Percentiles rank a stretch among this genome's conserved stretches.
These are phyloP conservation scores for Stigmatopora argus DNA, from an alignment of 2,113 vertebrate species.

Conservation along the genomic window DNA sequence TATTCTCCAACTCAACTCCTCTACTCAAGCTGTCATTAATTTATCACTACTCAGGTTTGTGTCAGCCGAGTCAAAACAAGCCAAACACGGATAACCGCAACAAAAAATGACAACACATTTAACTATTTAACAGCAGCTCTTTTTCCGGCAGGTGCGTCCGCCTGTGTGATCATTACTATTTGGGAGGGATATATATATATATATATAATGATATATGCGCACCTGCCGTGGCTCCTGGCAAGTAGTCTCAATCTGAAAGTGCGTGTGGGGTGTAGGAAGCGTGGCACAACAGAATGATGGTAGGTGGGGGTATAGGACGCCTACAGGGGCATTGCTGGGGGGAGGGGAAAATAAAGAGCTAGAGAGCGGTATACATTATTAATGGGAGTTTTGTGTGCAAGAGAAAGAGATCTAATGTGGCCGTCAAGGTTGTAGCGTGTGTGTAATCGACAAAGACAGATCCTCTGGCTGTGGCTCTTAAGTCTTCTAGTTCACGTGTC, in stretches of 20 bases:
- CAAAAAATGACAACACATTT: constrained; percentile 7
- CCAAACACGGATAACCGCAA: constrained; percentile 10
- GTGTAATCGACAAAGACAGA: constrained; percentile 55
- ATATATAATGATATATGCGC: constrained; percentile 56
- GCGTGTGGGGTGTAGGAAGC: not conserved
- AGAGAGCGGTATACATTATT: constrained; percentile 71
- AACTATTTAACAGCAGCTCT: constrained; percentile 14
- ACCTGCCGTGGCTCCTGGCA: constrained; percentile 57
- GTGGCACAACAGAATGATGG: constrained; percentile 28
- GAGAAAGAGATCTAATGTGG: constrained; percentile 73
- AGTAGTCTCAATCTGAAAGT: constrained; percentile 45
- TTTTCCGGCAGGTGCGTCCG: constrained; percentile 41
- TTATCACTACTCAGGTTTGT: constrained; percentile 35
- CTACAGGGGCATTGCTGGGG: constrained; percentile 45
- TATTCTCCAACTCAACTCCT: constrained; percentile 14
- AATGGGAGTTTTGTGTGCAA: constrained; percentile 63
- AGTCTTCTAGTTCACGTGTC: constrained; percentile 20
- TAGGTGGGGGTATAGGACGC: constrained; percentile 27
- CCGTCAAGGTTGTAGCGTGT: constrained; percentile 54
- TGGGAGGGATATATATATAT: constrained; percentile 46
- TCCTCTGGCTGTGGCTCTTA: constrained; percentile 46
- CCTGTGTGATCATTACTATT: constrained; percentile 36
- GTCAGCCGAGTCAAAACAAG: constrained; percentile 26
- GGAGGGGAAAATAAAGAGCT: constrained; percentile 37
- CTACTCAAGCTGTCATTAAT: constrained; percentile 32